phyloP scores from a whole-genome alignment of 2,888 invertebrate genomes.

The Vanessa cardui region DNA sequence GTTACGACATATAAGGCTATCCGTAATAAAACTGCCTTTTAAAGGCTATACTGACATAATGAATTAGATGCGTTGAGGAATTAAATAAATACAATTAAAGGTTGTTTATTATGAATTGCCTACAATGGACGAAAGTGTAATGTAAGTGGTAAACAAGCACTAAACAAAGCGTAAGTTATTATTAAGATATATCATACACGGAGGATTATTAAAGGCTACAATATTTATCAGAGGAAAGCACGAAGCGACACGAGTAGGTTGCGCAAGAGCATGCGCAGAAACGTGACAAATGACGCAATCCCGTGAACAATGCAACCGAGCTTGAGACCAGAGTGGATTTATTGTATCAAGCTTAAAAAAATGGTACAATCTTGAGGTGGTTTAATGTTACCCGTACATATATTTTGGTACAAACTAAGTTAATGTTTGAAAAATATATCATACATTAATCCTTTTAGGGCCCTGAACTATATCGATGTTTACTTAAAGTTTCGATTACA shows the following conservation, averaged over 20 bases:
- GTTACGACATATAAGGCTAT: conserved; percentile 34
- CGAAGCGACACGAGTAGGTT: conserved; percentile 60
- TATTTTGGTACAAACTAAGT: no score
- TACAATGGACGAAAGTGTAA: conserved; percentile 4
- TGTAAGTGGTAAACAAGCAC: conserved; percentile 17
- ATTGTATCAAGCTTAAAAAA: conserved; percentile 41
- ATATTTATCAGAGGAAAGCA: conserved; percentile 62
- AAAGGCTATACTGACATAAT: conserved; percentile 25
- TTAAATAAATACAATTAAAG: conserved; percentile 25
- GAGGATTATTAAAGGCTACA: conserved; percentile 36
- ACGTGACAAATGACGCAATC: conserved; percentile 76
- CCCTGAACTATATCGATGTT: no score
- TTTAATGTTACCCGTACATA: not conserved
- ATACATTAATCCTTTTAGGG: no score
- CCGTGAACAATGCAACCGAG: conserved; percentile 67
- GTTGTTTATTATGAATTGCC: conserved; percentile 9
- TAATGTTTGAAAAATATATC: no score
- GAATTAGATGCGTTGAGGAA: conserved; percentile 14
- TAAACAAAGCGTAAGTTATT: conserved; percentile 26
- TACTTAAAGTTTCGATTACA: no score
- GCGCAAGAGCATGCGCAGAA: conserved; percentile 61
- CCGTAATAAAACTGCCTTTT: conserved; percentile 34
- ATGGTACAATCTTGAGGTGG: conserved; percentile 19
- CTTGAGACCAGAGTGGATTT: conserved; percentile 48
- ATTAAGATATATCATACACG: conserved; percentile 21